Evolutionary conservation across 2,113 vertebrate species (phyloP), one percentile per base, ranked within the genome.

Genomic region (Pleuronectes platessa): DNA sequence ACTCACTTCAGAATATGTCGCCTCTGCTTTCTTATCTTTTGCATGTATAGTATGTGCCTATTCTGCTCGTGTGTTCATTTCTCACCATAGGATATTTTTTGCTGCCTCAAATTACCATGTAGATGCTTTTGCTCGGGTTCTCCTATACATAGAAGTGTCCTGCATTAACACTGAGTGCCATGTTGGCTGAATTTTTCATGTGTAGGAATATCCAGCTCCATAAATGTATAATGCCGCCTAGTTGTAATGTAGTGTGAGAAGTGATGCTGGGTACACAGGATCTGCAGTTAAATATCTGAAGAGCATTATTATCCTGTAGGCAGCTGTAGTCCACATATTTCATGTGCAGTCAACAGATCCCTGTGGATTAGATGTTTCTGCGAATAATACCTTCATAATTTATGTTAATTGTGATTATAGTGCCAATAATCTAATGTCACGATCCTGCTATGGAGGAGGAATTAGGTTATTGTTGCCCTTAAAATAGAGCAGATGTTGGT

Each of bases 351-450:
- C 61, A 63, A 10, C 67, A 68, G 72, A 89, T 89, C 82, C 76
- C 51, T 12, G 60, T 68, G 84, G 88, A 88, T 91, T 91, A 89
- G 81, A 63, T 68, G 84, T 86, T 82, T 86, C 71, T 63, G 60
- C 1, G 63, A 55, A 74, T 83, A 89, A 87, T 78, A 66, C 71
- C 73, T 15, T 86, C 84, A 72, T 87, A 73, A 88, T 91, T 82
- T 87, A 92, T 90, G 89, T 87, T 86, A 81, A 90, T 91, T 82
- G 83, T 64, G n/a, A 76, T 71, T 74, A 87, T 87, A 87, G 61
- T 86, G 82, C 73, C 86, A 89, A 85, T 88, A 90, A 82, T 88
- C 81, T 81, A 71, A 82, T 86, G 76, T 75, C 81, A 70, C 24
- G 5, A 82, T 84, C 72, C 64, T 21, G 63, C 71, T 67, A 65